These are phyloP conservation scores for Urocynchramus pylzowi DNA, from an alignment of 2,113 vertebrate species.

Conservation along the genomic window DNA sequence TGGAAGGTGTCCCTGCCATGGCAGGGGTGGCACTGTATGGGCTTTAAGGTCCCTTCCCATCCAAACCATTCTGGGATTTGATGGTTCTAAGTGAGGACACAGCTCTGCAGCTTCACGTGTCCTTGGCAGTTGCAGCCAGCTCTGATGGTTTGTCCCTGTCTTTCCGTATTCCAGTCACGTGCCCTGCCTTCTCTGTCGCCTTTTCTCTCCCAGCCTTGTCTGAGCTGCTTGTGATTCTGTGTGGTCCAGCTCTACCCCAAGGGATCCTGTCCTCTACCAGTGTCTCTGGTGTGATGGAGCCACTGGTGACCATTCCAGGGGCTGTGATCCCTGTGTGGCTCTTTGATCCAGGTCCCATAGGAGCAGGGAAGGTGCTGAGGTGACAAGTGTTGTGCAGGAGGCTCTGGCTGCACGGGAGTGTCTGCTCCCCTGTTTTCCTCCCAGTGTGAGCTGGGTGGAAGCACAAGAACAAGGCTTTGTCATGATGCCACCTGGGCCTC, in stretches of 20 bases:
- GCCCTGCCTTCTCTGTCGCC: neutral
- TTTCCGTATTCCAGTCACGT: neutral
- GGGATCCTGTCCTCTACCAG: neutral
- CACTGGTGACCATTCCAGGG: accelerated
- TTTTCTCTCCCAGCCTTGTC: neutral
- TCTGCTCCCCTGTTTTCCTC: neutral
- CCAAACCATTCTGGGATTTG: neutral
- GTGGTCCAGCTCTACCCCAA: neutral
- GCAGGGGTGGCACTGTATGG: neutral
- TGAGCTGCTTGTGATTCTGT: neutral
- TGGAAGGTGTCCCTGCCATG: neutral
- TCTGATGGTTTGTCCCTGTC: neutral
- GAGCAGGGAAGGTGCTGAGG: neutral
- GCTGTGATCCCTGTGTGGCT: accelerated
- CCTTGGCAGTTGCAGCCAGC: neutral
- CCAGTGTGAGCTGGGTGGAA: neutral
- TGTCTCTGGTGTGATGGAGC: neutral
- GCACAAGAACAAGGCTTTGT: accelerated
- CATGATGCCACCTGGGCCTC: accelerated
- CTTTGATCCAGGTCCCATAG: accelerated
- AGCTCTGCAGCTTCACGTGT: neutral
- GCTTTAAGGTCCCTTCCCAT: neutral
- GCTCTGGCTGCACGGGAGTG: neutral
- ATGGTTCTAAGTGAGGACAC: neutral
- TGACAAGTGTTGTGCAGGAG: neutral